Evolutionary conservation across 2,113 vertebrate species (phyloP).

Genomic region (Neolamprologus brichardi): DNA sequence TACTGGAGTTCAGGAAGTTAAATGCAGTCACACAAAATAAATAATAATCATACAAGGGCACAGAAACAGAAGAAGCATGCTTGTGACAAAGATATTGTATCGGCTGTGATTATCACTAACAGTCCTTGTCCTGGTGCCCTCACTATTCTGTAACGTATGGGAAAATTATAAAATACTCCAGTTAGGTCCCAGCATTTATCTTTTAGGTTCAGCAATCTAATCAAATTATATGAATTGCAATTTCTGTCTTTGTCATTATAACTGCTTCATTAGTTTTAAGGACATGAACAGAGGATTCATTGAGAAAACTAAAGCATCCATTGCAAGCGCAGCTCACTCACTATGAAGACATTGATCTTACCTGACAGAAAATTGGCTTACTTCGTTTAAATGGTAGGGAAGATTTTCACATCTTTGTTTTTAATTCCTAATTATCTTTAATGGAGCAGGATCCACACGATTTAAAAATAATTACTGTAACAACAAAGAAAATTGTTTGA

Average conservation of each 20-base stretch:
- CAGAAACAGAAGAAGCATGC: not conserved
- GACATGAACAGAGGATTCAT: conserved; percentile 30
- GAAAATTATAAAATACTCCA: not conserved
- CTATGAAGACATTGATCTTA: not conserved
- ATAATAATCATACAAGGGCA: not conserved
- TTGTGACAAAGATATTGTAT: conserved; percentile 1
- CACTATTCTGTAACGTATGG: not conserved
- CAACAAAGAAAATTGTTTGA: conserved; percentile 27
- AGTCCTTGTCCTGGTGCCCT: not conserved
- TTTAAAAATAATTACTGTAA: conserved; percentile 41
- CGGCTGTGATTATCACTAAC: not conserved
- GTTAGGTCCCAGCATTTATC: conserved; percentile 12
- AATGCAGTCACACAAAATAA: not conserved
- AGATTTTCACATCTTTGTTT: conserved; percentile 7
- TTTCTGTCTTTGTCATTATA: conserved; percentile 25
- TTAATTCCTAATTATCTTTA: conserved; percentile 33
- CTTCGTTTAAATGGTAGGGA: not conserved
- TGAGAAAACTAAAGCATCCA: not conserved
- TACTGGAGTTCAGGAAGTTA: not conserved
- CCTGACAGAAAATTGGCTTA: not conserved
- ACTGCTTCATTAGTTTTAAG: conserved; percentile 25
- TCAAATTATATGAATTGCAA: conserved; percentile 40
- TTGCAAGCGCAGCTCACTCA: not conserved
- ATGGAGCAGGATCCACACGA: conserved; percentile 10
- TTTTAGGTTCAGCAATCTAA: conserved; percentile 34